Conservation (phyloP, 2,888 invertebrate genomes). For the Meganola albula region DNA sequence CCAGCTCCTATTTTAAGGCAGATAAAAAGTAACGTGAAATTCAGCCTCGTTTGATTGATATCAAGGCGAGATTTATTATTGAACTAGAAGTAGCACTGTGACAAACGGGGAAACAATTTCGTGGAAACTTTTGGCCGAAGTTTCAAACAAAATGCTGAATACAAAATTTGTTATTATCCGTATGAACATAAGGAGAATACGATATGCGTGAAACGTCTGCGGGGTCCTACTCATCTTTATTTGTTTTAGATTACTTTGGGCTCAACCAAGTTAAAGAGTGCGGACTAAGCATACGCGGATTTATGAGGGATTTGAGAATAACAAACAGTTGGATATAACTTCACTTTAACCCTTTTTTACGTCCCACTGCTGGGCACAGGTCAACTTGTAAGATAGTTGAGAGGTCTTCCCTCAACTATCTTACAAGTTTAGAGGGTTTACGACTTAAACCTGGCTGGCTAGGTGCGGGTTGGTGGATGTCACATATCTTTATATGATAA, state of each 20-base stretch:
- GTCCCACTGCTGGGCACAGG: slow-evolving; percentile 31
- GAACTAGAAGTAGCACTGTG: slow-evolving; percentile 22
- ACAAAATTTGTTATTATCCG: slow-evolving; percentile 58
- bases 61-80: slow-evolving; percentile 21
- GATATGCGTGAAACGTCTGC: slow-evolving; percentile 61
- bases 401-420: too few relatives aligned
- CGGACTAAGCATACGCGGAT: slow-evolving; percentile 49
- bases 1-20: too few relatives aligned
- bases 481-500: too few relatives aligned
- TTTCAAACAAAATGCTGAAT: slow-evolving; percentile 39
- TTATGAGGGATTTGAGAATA: slow-evolving; percentile 47
- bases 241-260: slow-evolving; percentile 75
- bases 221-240: slow-evolving; percentile 67
- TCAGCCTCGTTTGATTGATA: slow-evolving; percentile 21
- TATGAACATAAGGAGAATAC: slow-evolving; percentile 56
- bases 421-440: too few relatives aligned
- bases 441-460: too few relatives aligned
- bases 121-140: slow-evolving; percentile 35
- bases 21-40: slow-evolving; percentile 14
- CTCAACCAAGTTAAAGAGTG: slow-evolving; percentile 48
- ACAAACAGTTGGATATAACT: too few relatives aligned
- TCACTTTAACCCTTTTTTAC: too few relatives aligned
- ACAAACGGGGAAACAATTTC: slow-evolving; percentile 32
- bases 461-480: too few relatives aligned
- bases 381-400: too few relatives aligned